Base-by-base conservation (phyloP, 2,888 invertebrate genomes). In the Cepaea hortensis region DNA sequence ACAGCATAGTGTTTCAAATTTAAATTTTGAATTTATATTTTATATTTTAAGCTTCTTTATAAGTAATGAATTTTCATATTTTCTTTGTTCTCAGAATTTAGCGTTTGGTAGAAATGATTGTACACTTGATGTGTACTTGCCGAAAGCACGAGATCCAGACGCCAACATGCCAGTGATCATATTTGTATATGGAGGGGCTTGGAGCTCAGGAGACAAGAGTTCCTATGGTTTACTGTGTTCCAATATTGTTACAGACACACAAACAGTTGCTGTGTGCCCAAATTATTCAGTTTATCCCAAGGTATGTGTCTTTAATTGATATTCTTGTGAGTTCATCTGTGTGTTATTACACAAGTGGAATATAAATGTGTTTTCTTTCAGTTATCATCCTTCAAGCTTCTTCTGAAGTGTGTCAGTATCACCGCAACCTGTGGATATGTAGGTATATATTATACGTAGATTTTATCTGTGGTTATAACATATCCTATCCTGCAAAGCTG, bases 171-270 rank as follows among this genome's bases (percentile, higher is more conserved):
- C 93, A 23, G 92, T 94, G 72, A 90, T 94, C 11, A 89, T 94
- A 50, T 94, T 93, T 90, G 87, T 93, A 20, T 93, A 92, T 90
- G 94, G 94, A 18, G 94, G 93, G 13, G 89, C 93, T 0, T 94
- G 94, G 94, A 90, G 93, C 20, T 90, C 92, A 23, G 93, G 93
- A 9, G 92, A 93, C 89, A 94, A 94, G 89, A 91, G 88, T 35
- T 93, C 92, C 91, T 94, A 93, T 89, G 93, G 93, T 18, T 87
- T 93, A 65, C 88, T 94, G 50, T 93, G 93, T 87, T 89, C 90
- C 48, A 90, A 93, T 76, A 84, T 94, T 70, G 93, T 93, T 3
- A 90, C 92, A 73, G 90, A 89, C 85, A 89, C 93, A 20, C 86
- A 91, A 48, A 91, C 90, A 11, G 87, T 94, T 81, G 93, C 93